Evolutionary conservation across 2,113 vertebrate genomes (phyloP), one percentile per base, ranked within the genome.

Genomic region (Sisor rabdophorus): DNA sequence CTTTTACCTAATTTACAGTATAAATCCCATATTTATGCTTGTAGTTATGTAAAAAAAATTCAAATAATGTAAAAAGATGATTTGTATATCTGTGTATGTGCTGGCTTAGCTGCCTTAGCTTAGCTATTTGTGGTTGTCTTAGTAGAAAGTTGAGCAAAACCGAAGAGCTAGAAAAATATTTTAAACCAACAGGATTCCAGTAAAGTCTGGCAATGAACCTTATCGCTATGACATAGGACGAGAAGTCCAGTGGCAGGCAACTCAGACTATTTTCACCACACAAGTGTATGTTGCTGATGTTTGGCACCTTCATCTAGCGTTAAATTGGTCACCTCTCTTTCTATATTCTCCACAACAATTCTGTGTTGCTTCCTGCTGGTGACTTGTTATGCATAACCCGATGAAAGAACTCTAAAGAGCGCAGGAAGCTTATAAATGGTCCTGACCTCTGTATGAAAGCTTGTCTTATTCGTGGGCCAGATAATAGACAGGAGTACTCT

Each of bases 341-440:
- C 53, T 32, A 48, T 28, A 17, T 63, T 36, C 7, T 53, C 13
- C 9, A 11, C 24, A 22, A 11, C 50, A 32, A 30, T n/a, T 68
- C 44, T 54, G 58, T 26, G 58, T 32, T 68, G 28, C 77, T 77
- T 82, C 32, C 75, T 58, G 71, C 19, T 50, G 32, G 44, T 52
- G 32, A 48, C 50, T 20, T 70, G 26, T 85, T 68, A 84, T 84
- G 81, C 80, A 78, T 75, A 77, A 76, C 82, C 81, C 53, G 71
- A 89, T 84, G 50, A 77, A 78, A 89, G 77, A 75, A 71, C 85
- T 87, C 82, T 73, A 80, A 86, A 81, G 84, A 83, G 85, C 85
- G 88, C 83, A 84, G 83, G 75, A 87, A 87, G 84, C 85, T 86
- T 89, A 90, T 89, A 89, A 90, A 79, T 61, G 87, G 86, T 85